Conservation (phyloP, 2,797 vertebrate species). For the Oreochromis mossambicus region DNA sequence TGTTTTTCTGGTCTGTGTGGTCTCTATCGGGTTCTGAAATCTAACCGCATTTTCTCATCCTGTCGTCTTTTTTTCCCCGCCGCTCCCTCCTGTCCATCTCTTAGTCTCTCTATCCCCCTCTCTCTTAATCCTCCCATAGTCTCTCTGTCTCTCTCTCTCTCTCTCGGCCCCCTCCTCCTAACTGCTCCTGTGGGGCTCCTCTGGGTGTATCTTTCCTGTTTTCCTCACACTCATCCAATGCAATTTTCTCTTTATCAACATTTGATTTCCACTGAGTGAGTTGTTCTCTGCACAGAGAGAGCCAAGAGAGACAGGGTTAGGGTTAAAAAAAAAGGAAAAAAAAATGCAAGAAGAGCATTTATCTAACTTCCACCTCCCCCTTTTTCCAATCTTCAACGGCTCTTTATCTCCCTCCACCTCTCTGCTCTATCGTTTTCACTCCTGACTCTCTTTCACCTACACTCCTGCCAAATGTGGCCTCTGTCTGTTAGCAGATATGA, state of each 20-base stretch:
- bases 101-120: neutral
- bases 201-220: conserved; percentile 70
- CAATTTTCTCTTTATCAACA: conserved; percentile 71
- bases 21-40: conserved; percentile 10
- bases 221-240: conserved; percentile 43
- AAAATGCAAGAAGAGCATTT: conserved; percentile 18
- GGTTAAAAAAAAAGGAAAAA: rapidly evolving
- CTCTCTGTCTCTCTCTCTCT: neutral
- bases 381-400: conserved; percentile 19
- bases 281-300: conserved; percentile 32
- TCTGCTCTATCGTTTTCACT: neutral
- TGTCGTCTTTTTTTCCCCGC: neutral
- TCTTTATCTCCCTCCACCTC: conserved; percentile 31
- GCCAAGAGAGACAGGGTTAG: neutral
- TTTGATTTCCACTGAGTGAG: conserved; percentile 70
- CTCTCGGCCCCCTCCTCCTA: neutral
- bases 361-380: conserved; percentile 22
- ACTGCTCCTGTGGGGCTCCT: conserved; percentile 37
- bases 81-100: neutral
- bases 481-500: conserved; percentile 6
- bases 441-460: neutral
- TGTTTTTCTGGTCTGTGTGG: neutral
- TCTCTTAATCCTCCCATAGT: neutral
- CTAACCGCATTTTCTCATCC: conserved; percentile 26
- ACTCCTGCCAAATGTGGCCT: neutral